Percentiles rank a stretch among this genome's conserved stretches.
phyloP scores from a whole-genome alignment of 2,113 vertebrate genomes.

The Lycocorax pyrrhopterus region DNA sequence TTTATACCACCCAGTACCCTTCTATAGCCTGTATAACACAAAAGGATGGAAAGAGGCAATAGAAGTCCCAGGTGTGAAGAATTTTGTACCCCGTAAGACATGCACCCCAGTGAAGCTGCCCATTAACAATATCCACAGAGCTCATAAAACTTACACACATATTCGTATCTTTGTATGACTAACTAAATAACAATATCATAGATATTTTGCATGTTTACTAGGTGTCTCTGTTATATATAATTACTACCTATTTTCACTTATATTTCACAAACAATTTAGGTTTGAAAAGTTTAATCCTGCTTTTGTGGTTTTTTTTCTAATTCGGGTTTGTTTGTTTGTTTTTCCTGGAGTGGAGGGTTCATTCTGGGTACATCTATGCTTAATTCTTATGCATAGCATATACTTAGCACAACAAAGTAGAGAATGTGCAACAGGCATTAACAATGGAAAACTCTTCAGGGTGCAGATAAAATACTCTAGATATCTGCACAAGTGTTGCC shows the following conservation, averaged over 20 bases:
- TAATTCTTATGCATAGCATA: background rate
- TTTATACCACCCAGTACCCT: background rate
- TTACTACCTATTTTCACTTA: background rate
- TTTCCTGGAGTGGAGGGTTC: background rate
- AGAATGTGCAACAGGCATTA: background rate
- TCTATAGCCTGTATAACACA: background rate
- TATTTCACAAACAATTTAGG: background rate
- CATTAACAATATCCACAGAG: background rate
- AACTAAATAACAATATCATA: background rate
- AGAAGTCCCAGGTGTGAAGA: background rate
- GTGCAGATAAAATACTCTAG: conserved; percentile 2
- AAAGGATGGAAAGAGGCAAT: background rate
- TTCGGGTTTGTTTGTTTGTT: background rate
- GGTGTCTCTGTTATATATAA: background rate
- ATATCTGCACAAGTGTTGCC: background rate
- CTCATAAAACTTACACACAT: background rate
- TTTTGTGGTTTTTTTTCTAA: background rate
- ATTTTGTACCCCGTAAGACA: background rate
- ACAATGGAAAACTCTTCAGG: background rate
- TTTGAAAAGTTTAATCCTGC: background rate
- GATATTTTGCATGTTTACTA: background rate
- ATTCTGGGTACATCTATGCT: background rate
- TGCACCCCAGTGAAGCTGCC: background rate
- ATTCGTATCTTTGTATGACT: background rate
- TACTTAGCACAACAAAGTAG: conserved; percentile 29